Evolutionary conservation across 2,888 invertebrate species (phyloP), one percentile per base, ranked within the genome.

Genomic region (Melieria picta): DNA sequence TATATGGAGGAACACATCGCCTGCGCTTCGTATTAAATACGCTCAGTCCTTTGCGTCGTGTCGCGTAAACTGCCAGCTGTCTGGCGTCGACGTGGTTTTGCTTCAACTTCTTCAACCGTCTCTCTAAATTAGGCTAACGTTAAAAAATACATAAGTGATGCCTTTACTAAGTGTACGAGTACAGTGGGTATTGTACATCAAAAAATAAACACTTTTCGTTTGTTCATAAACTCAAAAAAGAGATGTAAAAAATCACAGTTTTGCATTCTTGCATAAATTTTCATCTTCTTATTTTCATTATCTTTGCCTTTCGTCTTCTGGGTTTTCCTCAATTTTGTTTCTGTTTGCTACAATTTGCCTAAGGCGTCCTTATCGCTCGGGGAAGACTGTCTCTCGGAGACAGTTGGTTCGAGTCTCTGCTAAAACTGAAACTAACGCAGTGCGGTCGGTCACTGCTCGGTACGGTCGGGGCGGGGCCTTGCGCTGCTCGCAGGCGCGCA

Each of bases 201-300:
- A 55, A 62, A 68, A 69, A 65, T 62, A 69, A 62, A 30, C 30
- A 30, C 30, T 30, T 30, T 30, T 67, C 43, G 16, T 69, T 69
- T 69, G 69, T 69, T 69, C 62, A n/a, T 76, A 74, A 75, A 75
- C 72, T 74, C 74, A 72, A 77, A 76, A 76, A 75, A 74, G 71
- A 73, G 75, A 74, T 77, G 74, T 77, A 77, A 83, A 83, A 83
- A 83, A 83, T 83, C 83, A 83, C 83, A 83, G 83, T 84, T 83
- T 84, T 84, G 80, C 78, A 80, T 83, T 84, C 76, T 74, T 69
- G 61, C 69, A 46, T 69, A 55, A 60, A 16, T 58, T 75, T 77
- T 74, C 74, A 74, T 72, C 72, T 66, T 75, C 73, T 74, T 77
- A 73, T 70, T 73, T 67, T 72, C 74, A 64, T 76, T 69, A 16